Evolutionary conservation across 35 echinoderm and acorn worm species (phyloP).

Genomic region (Ptychodera flava): DNA sequence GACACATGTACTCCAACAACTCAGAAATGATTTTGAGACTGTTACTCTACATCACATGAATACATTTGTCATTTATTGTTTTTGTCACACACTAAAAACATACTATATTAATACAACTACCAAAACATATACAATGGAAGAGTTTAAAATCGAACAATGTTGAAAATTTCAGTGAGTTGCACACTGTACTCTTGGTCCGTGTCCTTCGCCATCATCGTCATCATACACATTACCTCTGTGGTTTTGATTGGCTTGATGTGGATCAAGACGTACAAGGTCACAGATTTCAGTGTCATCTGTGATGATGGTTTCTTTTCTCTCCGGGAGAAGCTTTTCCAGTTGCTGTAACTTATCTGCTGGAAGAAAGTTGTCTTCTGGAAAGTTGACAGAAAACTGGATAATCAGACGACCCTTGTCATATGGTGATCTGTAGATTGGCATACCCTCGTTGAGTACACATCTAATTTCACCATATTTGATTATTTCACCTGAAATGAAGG

Average conservation of each 20-base stretch:
- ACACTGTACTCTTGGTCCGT: conserved; percentile 63
- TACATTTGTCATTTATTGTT: too few relatives aligned
- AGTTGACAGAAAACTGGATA: conserved; percentile 75
- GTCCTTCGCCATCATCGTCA: conserved; percentile 72
- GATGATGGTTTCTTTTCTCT: conserved; percentile 48
- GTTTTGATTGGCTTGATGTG: conserved; percentile 21
- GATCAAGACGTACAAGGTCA: conserved; percentile 35
- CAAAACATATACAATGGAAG: too few relatives aligned
- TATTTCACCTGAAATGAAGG: conserved; percentile 52
- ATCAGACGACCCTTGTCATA: conserved; percentile 88
- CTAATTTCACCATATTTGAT: conserved; percentile 86
- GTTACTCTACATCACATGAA: too few relatives aligned
- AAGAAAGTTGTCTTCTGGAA: conserved; percentile 49
- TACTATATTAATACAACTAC: too few relatives aligned
- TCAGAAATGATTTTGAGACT: too few relatives aligned
- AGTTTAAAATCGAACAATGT: too few relatives aligned
- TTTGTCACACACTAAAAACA: too few relatives aligned
- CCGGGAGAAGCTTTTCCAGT: conserved; percentile 65
- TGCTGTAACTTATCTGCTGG: conserved; percentile 30
- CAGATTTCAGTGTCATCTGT: conserved; percentile 70
- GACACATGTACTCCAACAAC: too few relatives aligned
- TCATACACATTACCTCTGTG: conserved; percentile 24
- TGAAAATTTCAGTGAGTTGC: conserved; percentile 80
- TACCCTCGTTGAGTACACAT: conserved; percentile 65
- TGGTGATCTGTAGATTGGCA: conserved; percentile 70